Conservation (phyloP, 2,113 vertebrate species). For the Malaclemys terrapin region DNA sequence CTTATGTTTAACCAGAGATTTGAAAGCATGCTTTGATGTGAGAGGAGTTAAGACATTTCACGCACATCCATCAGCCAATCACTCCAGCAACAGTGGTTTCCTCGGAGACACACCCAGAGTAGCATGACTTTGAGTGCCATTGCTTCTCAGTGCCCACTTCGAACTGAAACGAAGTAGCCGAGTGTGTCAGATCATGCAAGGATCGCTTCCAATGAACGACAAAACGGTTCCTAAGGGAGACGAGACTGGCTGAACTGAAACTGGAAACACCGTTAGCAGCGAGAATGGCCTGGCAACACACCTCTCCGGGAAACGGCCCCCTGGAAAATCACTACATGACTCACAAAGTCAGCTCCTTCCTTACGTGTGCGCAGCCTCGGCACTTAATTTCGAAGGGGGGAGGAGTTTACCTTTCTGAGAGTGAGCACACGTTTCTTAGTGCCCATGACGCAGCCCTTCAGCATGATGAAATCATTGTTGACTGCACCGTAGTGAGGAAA, state of each 20-base stretch:
- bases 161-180: background rate
- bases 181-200: background rate
- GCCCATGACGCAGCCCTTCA: conserved; percentile 87
- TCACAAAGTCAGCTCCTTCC: background rate
- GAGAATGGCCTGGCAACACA: background rate
- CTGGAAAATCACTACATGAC: fast-evolving
- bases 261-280: background rate
- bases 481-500: conserved; percentile 87
- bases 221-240: background rate
- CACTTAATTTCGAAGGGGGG: background rate
- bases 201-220: background rate
- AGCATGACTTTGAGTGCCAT: background rate
- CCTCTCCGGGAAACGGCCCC: background rate
- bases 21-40: background rate
- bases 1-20: fast-evolving
- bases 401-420: conserved; percentile 82
- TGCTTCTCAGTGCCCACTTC: background rate
- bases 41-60: background rate
- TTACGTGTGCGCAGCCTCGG: fast-evolving
- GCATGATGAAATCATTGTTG: conserved; percentile 86
- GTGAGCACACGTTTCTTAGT: conserved; percentile 86
- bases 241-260: background rate
- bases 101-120: background rate
- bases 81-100: background rate
- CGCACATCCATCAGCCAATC: background rate